A percentile compares a stretch with the other conserved stretches of the same genome.
phyloP scores from a whole-genome alignment of 2,888 invertebrate species.

The Megastigmus dorsalis region DNA sequence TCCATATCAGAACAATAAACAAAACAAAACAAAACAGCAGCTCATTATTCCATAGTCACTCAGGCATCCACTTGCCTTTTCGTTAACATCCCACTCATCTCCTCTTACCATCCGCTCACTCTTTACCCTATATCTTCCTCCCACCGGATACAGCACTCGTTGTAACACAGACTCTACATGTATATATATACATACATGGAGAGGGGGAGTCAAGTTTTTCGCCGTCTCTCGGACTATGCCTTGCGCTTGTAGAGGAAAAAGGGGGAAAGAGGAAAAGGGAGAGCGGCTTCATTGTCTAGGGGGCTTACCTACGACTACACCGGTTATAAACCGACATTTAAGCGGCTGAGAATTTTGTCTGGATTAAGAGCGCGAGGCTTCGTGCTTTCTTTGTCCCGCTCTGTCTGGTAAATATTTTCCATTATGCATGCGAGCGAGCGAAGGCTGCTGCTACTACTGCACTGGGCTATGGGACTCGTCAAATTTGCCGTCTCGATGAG shows the following conservation, averaged over 20 bases:
- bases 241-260: neutral
- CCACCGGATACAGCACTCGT: too few species aligned
- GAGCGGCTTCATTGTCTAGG: constrained; percentile 61
- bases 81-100: too few species aligned
- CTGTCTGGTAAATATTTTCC: constrained; percentile 44
- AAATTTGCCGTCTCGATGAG: constrained; percentile 45
- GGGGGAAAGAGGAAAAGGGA: neutral
- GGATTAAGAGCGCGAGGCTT: constrained; percentile 57
- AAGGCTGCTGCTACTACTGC: too few species aligned
- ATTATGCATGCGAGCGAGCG: constrained; percentile 37
- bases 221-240: neutral
- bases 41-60: too few species aligned
- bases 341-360: constrained; percentile 57
- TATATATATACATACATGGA: neutral
- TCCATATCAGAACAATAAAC: too few species aligned
- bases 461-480: too few species aligned
- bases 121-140: too few species aligned
- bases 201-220: too few species aligned
- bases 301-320: constrained; percentile 61
- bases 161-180: neutral
- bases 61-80: too few species aligned
- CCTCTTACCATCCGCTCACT: too few species aligned
- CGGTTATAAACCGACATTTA: constrained; percentile 60
- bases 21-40: too few species aligned
- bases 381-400: constrained; percentile 33